Evolutionary conservation across 2,113 vertebrate genomes (phyloP).

Genomic region (Aspidoscelis tigris): DNA sequence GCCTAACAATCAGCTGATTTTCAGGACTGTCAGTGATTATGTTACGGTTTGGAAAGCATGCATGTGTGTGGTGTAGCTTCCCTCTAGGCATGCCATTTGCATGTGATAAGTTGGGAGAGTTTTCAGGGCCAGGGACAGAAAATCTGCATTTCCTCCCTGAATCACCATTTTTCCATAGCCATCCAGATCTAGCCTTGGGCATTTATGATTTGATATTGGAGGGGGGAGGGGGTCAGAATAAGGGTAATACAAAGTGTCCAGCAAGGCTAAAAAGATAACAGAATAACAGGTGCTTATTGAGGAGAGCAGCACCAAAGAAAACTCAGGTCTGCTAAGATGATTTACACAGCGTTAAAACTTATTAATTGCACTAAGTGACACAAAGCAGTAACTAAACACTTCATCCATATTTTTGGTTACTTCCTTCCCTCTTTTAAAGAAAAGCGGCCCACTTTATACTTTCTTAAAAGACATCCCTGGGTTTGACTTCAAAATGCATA

Average conservation of each 20-base stretch:
- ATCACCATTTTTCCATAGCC: no score
- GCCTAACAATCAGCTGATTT: no score
- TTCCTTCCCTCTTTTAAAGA: background rate
- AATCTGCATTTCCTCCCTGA: no score
- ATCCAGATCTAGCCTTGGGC: no score
- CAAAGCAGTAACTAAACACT: background rate
- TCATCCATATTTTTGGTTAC: background rate
- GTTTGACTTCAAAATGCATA: conserved; percentile 15
- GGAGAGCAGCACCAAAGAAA: background rate
- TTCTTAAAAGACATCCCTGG: background rate
- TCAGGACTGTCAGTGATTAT: no score
- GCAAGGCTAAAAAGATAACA: background rate
- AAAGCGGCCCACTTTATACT: background rate
- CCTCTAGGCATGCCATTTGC: no score
- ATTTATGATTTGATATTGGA: no score
- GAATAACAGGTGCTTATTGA: background rate
- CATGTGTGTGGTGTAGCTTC: no score
- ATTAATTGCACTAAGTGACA: conserved; percentile 4
- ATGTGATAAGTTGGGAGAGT: no score
- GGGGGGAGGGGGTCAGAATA: background rate
- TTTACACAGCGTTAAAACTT: background rate
- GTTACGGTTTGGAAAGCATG: no score
- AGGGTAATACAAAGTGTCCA: background rate
- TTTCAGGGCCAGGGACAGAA: no score
- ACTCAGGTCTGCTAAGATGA: background rate